phyloP scores from a whole-genome alignment of 2,113 vertebrate species.

The Pomatostomus ruficeps region DNA sequence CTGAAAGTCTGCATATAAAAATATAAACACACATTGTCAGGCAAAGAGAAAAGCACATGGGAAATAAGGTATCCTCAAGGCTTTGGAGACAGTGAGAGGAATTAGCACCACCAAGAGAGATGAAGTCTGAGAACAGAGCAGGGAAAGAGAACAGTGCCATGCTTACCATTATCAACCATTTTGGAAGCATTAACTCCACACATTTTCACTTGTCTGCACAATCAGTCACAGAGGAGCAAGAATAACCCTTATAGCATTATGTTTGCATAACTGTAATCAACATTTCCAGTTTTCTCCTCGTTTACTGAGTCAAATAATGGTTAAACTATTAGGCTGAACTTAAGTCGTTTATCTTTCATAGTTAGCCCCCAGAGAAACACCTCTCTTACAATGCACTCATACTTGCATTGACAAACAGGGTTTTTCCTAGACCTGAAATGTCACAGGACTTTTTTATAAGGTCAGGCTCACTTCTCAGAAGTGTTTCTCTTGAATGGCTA shows the following conservation, averaged over 20 bases:
- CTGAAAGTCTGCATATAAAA: background rate
- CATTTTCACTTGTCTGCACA: background rate
- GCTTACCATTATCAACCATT: background rate
- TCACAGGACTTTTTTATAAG: background rate
- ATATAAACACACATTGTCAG: background rate
- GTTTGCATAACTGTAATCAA: background rate
- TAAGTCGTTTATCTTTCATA: background rate
- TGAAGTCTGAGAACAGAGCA: background rate
- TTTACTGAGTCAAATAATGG: background rate
- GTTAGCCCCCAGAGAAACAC: background rate
- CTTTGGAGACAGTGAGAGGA: background rate
- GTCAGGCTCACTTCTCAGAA: background rate
- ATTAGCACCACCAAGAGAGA: background rate
- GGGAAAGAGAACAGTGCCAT: background rate
- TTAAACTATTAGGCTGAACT: background rate
- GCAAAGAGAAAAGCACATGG: background rate
- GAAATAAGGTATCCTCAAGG: background rate
- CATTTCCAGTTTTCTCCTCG: background rate
- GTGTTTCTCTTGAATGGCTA: background rate
- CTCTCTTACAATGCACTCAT: background rate
- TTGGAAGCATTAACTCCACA: background rate
- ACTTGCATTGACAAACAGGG: background rate
- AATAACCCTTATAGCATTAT: background rate
- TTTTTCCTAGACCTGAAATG: background rate
- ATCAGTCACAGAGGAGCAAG: background rate